Percentiles rank a stretch among this genome's conserved stretches.
These are phyloP conservation scores for Aphelenchoides fujianensis DNA, from an alignment of 1,140 invertebrate species.

Conservation along the genomic window DNA sequence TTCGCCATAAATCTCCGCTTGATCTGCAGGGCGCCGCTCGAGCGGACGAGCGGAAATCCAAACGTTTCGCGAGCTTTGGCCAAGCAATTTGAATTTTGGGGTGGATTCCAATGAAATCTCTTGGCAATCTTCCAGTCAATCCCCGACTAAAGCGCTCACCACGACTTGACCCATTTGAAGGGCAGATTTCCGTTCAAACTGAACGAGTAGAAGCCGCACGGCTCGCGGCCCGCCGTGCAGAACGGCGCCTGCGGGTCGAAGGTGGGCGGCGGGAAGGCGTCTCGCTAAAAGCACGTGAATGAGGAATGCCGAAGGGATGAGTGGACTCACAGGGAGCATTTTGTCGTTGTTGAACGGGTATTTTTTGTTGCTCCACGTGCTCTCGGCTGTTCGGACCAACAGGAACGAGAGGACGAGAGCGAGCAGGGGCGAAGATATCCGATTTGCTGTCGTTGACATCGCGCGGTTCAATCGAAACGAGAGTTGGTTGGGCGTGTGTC, in stretches of 20 bases:
- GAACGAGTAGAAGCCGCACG: slow-evolving; percentile 50
- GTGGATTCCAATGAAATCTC: neutral
- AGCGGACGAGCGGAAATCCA: neutral
- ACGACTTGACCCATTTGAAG: slow-evolving; percentile 52
- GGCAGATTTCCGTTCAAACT: slow-evolving; percentile 33
- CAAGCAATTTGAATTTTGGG: neutral
- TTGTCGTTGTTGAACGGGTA: too few species aligned
- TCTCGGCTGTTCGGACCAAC: too few species aligned
- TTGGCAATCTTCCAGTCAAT: neutral
- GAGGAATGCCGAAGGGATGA: too few species aligned
- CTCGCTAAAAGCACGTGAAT: too few species aligned
- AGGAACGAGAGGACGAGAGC: too few species aligned
- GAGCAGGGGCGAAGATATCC: too few species aligned
- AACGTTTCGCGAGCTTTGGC: neutral
- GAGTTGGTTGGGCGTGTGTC: too few species aligned
- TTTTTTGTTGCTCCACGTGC: too few species aligned
- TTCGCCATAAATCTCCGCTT: too few species aligned
- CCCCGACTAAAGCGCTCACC: slow-evolving; percentile 38
- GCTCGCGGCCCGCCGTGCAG: slow-evolving; percentile 37
- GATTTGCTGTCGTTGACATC: too few species aligned
- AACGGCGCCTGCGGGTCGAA: slow-evolving; percentile 43
- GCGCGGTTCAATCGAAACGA: too few species aligned
- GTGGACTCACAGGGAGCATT: too few species aligned
- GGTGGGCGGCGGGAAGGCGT: neutral
- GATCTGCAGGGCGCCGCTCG: neutral